Evolutionary conservation across 2,797 vertebrate species (phyloP).

Genomic region (Eulemur rubriventer): DNA sequence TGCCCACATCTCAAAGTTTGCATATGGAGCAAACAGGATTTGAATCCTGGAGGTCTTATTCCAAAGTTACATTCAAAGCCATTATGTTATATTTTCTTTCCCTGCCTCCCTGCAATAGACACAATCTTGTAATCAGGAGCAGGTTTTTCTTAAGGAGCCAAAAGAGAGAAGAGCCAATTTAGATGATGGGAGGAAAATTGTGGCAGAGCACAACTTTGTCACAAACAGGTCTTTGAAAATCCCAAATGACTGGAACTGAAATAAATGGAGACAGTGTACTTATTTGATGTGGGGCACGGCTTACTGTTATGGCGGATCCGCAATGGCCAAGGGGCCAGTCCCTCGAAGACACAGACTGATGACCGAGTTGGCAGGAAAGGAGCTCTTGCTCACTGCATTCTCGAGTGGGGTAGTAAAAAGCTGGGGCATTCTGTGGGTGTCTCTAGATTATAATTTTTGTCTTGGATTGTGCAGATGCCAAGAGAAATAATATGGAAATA

Average conservation of each 20-base stretch:
- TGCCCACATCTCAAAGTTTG: neutral
- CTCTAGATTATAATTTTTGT: neutral
- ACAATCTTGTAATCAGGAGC: neutral
- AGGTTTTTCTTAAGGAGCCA: constrained; percentile 14
- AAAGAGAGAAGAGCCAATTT: constrained; percentile 10
- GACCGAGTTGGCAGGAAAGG: too few relatives aligned
- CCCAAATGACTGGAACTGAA: neutral
- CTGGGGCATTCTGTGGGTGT: neutral
- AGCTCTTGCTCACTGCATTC: neutral
- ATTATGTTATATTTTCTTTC: neutral
- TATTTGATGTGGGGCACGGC: neutral
- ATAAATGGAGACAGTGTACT: neutral
- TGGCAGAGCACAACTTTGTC: neutral
- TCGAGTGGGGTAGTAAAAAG: neutral
- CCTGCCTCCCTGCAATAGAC: neutral
- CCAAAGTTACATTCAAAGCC: neutral
- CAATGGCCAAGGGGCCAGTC: neutral
- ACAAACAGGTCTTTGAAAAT: neutral
- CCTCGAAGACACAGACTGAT: neutral
- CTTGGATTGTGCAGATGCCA: neutral
- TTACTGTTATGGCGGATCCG: rapidly evolving
- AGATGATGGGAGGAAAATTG: neutral
- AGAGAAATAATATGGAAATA: neutral
- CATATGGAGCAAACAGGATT: rapidly evolving
- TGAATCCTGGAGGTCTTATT: neutral